Conservation (phyloP, 2,888 invertebrate genomes). For the Drosophila borealis region DNA sequence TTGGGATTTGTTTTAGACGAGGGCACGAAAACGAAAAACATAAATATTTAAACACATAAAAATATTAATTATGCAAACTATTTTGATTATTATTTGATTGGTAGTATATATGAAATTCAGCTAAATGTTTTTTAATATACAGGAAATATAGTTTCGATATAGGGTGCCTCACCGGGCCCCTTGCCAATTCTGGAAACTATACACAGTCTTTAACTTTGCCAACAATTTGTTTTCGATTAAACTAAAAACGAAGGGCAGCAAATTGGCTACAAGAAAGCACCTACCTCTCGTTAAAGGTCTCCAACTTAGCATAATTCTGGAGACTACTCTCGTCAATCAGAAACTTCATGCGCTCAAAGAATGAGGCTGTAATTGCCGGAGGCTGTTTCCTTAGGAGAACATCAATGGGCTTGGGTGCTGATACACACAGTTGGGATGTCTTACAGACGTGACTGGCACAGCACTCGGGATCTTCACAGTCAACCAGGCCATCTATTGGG, state of each 20-base stretch:
- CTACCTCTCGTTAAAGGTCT: conserved; percentile 99
- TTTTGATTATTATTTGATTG: conserved; percentile 69
- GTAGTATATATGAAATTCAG: conserved; percentile 53
- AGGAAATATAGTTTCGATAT: conserved; percentile 40
- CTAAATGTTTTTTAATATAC: conserved; percentile 66
- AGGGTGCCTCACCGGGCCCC: conserved; percentile 28
- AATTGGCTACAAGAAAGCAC: conserved; percentile 81
- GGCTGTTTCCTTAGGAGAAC: conserved; percentile 97
- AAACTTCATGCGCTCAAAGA: conserved; percentile 99
- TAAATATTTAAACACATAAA: conserved; percentile 79
- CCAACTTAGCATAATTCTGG: conserved; percentile 98
- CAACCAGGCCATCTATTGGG: conserved; percentile 94
- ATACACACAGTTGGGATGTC: conserved; percentile 95
- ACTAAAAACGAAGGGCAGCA: conserved; percentile 31
- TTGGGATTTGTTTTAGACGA: conserved; percentile 82
- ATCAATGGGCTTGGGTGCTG: conserved; percentile 97
- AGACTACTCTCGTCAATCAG: conserved; percentile 99
- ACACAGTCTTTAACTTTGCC: conserved; percentile 38
- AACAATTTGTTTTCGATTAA: conserved; percentile 28
- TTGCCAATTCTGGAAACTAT: conserved; percentile 69
- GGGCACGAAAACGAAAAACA: conserved; percentile 84
- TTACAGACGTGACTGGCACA: conserved; percentile 93
- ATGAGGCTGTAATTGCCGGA: conserved; percentile 98
- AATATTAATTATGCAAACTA: conserved; percentile 82
- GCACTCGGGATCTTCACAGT: conserved; percentile 99